Conservation (phyloP, 2,888 invertebrate genomes). For the Trisateles emortualis region DNA sequence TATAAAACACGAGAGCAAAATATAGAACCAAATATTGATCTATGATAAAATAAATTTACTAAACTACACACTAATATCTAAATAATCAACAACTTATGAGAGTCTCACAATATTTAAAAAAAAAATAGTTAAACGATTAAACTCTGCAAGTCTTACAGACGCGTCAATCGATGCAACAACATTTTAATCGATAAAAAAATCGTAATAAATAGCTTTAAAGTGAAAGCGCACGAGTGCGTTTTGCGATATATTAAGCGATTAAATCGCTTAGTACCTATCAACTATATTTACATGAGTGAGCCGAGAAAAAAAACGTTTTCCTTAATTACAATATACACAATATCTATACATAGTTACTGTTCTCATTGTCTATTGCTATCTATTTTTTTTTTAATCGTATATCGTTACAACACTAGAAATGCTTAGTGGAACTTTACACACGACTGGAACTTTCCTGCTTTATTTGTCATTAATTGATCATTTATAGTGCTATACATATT, state of each 20-base stretch:
- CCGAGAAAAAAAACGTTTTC: conserved; percentile 56
- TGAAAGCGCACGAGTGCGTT: conserved; percentile 62
- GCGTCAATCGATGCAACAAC: conserved; percentile 64
- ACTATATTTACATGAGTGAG: conserved; percentile 79
- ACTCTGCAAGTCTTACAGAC: conserved; percentile 67
- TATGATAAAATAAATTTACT: conserved; percentile 65
- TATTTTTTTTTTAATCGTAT: conserved; percentile 53
- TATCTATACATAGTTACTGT: conserved; percentile 65
- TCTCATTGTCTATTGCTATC: conserved; percentile 65
- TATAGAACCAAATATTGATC: conserved; percentile 53
- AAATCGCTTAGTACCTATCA: conserved; percentile 64
- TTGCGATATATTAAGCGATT: conserved; percentile 55
- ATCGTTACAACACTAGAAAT: conserved; percentile 59
- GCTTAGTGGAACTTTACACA: conserved; percentile 51
- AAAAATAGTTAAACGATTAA: conserved; percentile 47
- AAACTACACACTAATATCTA: conserved; percentile 60
- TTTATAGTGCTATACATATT: conserved; percentile 36
- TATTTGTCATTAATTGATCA: conserved; percentile 26
- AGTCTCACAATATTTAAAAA: conserved; percentile 50
- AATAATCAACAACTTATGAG: conserved; percentile 55
- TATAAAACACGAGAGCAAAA: conserved; percentile 39
- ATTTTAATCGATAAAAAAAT: conserved; percentile 62
- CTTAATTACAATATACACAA: conserved; percentile 65
- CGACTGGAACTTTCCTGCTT: conserved; percentile 57
- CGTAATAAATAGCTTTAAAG: conserved; percentile 63